Conservation (phyloP, 2,888 invertebrate genomes). For the Himalopsyche anomala region DNA sequence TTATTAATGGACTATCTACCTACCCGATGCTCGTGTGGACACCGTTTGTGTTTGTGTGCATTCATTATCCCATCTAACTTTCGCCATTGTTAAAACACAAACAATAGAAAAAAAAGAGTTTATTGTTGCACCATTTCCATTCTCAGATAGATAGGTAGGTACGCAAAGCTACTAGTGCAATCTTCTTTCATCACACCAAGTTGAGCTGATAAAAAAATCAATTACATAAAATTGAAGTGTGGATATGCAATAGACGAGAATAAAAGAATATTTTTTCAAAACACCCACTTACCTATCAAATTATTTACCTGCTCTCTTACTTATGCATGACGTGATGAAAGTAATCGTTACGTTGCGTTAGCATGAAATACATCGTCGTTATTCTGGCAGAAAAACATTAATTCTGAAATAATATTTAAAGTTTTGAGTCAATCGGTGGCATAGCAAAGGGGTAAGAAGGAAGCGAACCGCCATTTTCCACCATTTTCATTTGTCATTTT, state of each 20-base stretch:
- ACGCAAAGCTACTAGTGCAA: constrained; percentile 60
- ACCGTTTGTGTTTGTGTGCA: constrained; percentile 58
- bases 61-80: constrained; percentile 63
- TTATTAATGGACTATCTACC: constrained; percentile 19
- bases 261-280: constrained; percentile 29
- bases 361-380: no score
- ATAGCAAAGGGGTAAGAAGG: no score
- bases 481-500: no score
- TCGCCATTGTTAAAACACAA: constrained; percentile 64
- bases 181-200: constrained; percentile 43
- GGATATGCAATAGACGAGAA: constrained; percentile 23
- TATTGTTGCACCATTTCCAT: constrained; percentile 63
- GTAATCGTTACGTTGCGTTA: not conserved
- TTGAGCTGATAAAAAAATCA: constrained; percentile 40
- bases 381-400: no score
- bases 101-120: constrained; percentile 63
- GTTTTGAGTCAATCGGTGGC: no score
- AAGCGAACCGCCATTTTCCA: no score
- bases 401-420: no score
- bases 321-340: constrained; percentile 38
- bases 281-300: not conserved
- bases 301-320: not conserved
- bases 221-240: constrained; percentile 36
- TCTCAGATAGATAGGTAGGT: constrained; percentile 44
- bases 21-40: constrained; percentile 50